Evolutionary conservation across 2,797 vertebrate species (phyloP), one percentile per base, ranked within the genome.

Genomic region (Varecia variegata): DNA sequence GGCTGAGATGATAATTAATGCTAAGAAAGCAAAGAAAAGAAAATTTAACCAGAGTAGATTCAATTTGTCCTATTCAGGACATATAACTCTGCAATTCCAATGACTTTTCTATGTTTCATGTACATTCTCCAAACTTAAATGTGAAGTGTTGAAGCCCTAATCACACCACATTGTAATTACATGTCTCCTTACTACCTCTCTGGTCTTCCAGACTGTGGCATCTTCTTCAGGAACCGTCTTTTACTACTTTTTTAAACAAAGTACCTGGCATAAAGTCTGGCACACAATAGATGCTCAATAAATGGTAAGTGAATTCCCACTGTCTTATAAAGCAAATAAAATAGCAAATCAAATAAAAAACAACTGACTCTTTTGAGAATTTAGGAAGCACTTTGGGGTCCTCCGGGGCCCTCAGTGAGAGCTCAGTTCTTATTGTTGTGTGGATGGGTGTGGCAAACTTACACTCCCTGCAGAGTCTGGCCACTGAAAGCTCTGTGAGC

Each of bases 221-320:
- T 50, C 47, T 56, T 92, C 93, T 81, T 86, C 71, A 71, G 60
- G 67, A 94, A 65, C 58, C 62, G 50, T 65, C 62, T 93, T 77
- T 82, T 82, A 88, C 62, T 81, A 45, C 47, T 79, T 38, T 97
- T 74, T 87, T 91, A 94, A 88, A 56, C 45, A 88, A 97, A 92
- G 35, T 1, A 70, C 23, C 20, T 52, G 20, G 17, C 50, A 30
- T 67, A 85, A 87, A 96, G 67, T 68, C 81, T 13, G 7, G 21
- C 23, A 74, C 7, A 93, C 30, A 67, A 50, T 62, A 93, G 91
- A 56, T 73, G 60, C 70, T 96, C 67, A 67, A n/a, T 86, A 97
- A 70, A 86, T 50, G 40, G 38, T 81, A 83, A 91, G 40, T 54
- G 40, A 90, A 80, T 96, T 91, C 30, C 35, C 32, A 1, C 70